phyloP scores from a whole-genome alignment of 35 echinoderm and acorn worm species.

The Anneissia japonica region DNA sequence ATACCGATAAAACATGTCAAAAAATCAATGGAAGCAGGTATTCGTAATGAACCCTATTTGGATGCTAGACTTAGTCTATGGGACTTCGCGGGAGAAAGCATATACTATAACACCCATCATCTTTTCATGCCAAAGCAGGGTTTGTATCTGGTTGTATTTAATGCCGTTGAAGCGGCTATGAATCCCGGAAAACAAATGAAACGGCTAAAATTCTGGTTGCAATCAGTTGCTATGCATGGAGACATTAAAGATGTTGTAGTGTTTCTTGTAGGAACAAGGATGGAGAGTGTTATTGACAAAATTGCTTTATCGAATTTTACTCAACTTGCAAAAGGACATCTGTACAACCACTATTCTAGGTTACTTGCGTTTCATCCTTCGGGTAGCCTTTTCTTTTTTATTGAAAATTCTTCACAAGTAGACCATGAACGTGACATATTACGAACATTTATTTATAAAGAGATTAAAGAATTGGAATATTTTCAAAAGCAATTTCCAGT shows the following conservation, averaged over 20 bases:
- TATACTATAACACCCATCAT: conserved; percentile 1
- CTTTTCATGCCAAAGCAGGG: background rate
- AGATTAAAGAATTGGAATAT: conserved; percentile 7
- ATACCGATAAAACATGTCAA: background rate
- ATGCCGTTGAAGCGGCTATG: background rate
- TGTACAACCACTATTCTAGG: background rate
- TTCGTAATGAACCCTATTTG: background rate
- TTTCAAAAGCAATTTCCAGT: conserved; percentile 2
- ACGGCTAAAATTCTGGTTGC: background rate
- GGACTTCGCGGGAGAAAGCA: background rate
- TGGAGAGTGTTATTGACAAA: background rate
- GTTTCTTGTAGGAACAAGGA: background rate
- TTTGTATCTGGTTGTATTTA: background rate
- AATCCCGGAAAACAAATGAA: background rate
- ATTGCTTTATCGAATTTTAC: too few relatives aligned
- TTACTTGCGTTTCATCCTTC: conserved; percentile 4
- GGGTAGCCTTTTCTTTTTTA: conserved; percentile 5
- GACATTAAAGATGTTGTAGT: background rate
- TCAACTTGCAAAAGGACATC: background rate
- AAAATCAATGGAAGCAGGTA: background rate
- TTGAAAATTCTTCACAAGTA: conserved; percentile 1
- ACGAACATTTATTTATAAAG: background rate
- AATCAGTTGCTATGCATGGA: conserved; percentile 5
- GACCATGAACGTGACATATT: conserved; percentile 7
- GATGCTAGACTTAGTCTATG: conserved; percentile 2